phyloP scores from a whole-genome alignment of 2,888 invertebrate species.

The Diabrotica balteata region DNA sequence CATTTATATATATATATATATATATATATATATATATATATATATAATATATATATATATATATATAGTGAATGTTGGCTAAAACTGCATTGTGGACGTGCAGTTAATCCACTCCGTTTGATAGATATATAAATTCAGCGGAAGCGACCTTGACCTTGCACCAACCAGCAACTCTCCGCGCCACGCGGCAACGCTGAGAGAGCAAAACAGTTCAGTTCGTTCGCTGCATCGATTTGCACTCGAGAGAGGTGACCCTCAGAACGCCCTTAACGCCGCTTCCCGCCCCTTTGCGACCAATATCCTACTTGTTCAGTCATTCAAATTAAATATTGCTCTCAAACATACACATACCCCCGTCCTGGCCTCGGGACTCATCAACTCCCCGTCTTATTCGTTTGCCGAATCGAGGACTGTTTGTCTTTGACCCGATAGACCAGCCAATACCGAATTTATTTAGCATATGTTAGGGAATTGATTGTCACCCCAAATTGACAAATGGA shows the following conservation, averaged over 20 bases:
- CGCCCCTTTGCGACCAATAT: slow-evolving; percentile 6
- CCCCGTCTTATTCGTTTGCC: no score
- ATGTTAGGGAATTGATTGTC: no score
- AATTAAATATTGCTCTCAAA: slow-evolving; percentile 37
- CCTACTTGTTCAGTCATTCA: slow-evolving; percentile 41
- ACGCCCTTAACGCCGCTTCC: no score
- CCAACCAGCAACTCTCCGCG: slow-evolving; percentile 17
- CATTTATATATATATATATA: no score
- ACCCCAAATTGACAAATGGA: no score
- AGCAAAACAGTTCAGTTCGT: slow-evolving; percentile 3
- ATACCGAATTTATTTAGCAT: no score
- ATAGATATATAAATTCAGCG: slow-evolving; percentile 6
- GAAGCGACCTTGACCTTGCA: slow-evolving; percentile 51
- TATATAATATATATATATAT: no score
- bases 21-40: no score
- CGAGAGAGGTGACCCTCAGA: slow-evolving; percentile 49
- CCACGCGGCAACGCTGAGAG: slow-evolving; percentile 46
- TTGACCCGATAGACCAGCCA: no score
- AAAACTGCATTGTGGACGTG: not conserved
- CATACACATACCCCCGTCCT: not conserved
- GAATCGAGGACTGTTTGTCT: no score
- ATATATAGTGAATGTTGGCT: no score
- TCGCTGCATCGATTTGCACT: slow-evolving; percentile 55
- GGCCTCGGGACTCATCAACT: no score
- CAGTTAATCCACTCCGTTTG: slow-evolving; percentile 7